phyloP scores from a whole-genome alignment of 2,888 invertebrate genomes.

The Atherix ibis region DNA sequence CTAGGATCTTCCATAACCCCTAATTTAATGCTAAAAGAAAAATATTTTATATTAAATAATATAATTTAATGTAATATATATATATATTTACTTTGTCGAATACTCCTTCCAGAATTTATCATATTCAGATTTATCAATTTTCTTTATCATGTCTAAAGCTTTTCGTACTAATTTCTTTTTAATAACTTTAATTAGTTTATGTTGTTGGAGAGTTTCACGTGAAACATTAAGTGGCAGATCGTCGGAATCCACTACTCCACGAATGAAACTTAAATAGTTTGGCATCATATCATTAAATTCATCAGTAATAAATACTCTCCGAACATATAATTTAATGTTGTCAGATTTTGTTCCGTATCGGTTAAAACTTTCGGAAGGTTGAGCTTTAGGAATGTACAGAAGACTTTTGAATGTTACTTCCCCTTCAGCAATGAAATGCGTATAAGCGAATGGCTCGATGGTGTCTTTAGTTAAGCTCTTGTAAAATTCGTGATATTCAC shows the following conservation, averaged over 20 bases:
- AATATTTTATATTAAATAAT: conserved; percentile 2
- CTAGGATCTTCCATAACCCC: conserved; percentile 96
- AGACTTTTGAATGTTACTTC: conserved; percentile 98
- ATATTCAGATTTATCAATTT: conserved; percentile 77
- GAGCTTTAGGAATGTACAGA: conserved; percentile 79
- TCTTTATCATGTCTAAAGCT: conserved; percentile 95
- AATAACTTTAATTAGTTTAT: conserved; percentile 96
- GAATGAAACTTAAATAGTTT: conserved; percentile 86
- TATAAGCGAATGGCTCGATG: conserved; percentile 63
- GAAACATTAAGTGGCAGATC: conserved; percentile 97
- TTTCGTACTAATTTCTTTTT: conserved; percentile 98
- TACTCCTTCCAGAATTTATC: conserved; percentile 97
- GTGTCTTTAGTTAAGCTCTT: conserved; percentile 84
- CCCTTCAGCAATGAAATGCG: conserved; percentile 95
- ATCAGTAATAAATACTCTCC: conserved; percentile 97
- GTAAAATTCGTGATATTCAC: conserved; percentile 92
- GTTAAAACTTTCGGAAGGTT: conserved; percentile 89
- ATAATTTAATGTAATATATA: conserved; percentile 3
- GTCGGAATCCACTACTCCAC: conserved; percentile 96
- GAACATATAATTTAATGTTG: conserved; percentile 91
- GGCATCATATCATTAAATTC: conserved; percentile 99
- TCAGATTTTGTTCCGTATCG: conserved; percentile 88
- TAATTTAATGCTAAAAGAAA: conserved; percentile 57
- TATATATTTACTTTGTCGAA: conserved; percentile 82
- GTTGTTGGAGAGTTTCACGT: conserved; percentile 95